Percentiles rank a stretch among this genome's conserved stretches.
Conservation (phyloP, 2,797 vertebrate species). For the Ctenopoma multispine region DNA sequence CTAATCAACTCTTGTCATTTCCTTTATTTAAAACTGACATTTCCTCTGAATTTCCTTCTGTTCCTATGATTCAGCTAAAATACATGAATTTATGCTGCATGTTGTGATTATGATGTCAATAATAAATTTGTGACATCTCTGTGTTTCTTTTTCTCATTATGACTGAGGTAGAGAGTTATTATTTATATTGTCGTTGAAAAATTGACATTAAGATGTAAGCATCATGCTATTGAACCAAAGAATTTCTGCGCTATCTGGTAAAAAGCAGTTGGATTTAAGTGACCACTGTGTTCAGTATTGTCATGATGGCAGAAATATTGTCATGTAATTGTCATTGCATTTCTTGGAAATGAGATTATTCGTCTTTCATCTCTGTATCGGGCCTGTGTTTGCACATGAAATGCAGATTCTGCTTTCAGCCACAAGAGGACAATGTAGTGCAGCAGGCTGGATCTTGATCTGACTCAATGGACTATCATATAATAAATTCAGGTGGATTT, state of each 20-base stretch:
- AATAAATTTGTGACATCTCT: not conserved
- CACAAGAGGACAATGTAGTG: constrained; percentile 71
- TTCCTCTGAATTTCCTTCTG: constrained; percentile 23
- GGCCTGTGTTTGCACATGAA: not conserved
- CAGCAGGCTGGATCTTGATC: constrained; percentile 12
- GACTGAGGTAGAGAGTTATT: not conserved
- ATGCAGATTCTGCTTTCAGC: constrained; percentile 38
- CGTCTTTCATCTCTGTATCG: not conserved
- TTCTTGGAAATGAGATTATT: not conserved
- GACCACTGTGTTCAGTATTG: not conserved
- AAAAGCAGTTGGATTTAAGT: no score
- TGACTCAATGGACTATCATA: not conserved
- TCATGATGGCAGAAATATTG: not conserved
- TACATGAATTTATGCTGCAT: not conserved
- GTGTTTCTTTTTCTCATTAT: not conserved
- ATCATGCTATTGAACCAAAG: not conserved
- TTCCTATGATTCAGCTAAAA: constrained; percentile 12
- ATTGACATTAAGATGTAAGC: not conserved
- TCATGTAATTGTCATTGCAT: not conserved
- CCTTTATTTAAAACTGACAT: constrained; percentile 20
- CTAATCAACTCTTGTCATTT: constrained; percentile 40
- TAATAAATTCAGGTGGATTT: not conserved
- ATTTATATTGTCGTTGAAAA: not conserved
- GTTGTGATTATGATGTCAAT: constrained; percentile 6
- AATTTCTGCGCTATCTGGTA: not conserved